Base-by-base conservation (phyloP, 2,888 invertebrate species). In the Epinotia ramella region DNA sequence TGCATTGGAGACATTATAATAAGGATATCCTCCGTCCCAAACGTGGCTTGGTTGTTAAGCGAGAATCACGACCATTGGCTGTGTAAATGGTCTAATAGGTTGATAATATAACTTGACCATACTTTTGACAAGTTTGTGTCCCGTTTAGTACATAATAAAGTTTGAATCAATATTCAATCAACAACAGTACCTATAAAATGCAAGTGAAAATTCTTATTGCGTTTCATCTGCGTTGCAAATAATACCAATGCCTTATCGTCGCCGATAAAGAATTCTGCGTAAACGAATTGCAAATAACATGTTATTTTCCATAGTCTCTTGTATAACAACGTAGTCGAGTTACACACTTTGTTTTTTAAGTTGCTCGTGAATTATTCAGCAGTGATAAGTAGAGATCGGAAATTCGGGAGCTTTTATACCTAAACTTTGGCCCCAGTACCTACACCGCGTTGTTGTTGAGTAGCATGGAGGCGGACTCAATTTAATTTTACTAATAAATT, bases 21-120 rank as follows among this genome's bases (percentile, higher is more conserved):
- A 64, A 46, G 64, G 64, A 72, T 72, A 72, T 64, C 72, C 64
- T 72, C 62, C 5, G 62, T 60, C 44, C 44, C 40, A 64, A 24
- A 28, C 56, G 56, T 72, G 56, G n/a, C 64, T 64, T 24, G 56
- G 13, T 64, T 72, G 53, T 56, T 64, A 71, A 71, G 62, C 59
- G 24, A 28, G 53, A 63, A 49, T 57, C 67, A 68, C 56, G 33
- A 20, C 20, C 67, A 13, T 20, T 40, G 67, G 33, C 57, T 20
- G 16, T 65, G 24, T 67, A 68, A 68, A 40, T 40, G 20, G 3
- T 40, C 56, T 40, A 49, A 65, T 24, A 24, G 13, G 13, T 28
- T 16, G 13, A 7, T 60, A n/a, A n/a, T n/a, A 13, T 62, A n/a
- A 3, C 2, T 16, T 33, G 56, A 7, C 13, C 12, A 46, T 12